Evolutionary conservation across 2,888 invertebrate species (phyloP), one percentile per base, ranked within the genome.

Genomic region (Deladenus siricidicola): DNA sequence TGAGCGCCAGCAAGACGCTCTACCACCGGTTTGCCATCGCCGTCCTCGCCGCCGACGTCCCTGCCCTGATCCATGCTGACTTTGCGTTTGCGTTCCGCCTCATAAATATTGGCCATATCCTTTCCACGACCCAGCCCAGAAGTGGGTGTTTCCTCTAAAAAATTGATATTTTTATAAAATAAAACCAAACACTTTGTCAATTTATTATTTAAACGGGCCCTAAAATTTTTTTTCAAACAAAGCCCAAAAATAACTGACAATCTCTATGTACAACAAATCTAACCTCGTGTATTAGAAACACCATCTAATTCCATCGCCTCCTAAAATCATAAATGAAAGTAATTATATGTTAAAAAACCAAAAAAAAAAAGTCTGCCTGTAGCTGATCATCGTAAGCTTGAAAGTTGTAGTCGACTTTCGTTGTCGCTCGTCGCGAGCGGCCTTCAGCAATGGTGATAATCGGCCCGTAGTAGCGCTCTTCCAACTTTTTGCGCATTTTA

Each of bases 371-470:
- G 3, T 45, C 24, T 28, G 42, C 69, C 53, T 71, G 58, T 71
- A 96, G 94, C 80, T 94, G 85, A 30, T 92, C 88, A 79, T 96
- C 96, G 82, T 89, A 96, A 80, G 94, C 93, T 79, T 89, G 88
- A 71, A 91, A 88, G 61, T 81, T 81, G 74, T 84, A 84, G 79
- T 88, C 89, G 58, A 89, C 87, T 24, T 79, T 63, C 29, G 62
- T 60, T 3, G 64, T 52, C 26, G 64, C 51, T 45, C 73, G 56
- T 17, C 72, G 48, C 26, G 68, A 66, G 29, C 73, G 44, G 17
- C 73, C 73, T 45, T 72, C 73, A 8, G 73, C 73, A 43, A 73
- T 70, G 14, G 73, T 74, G 26, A 71, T 43, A 24, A 69, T 49
- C 17, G 70, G 70, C 19, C 57, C 60, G 26, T 54, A 59, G 34